Evolutionary conservation across 2,797 vertebrate species (phyloP).

Genomic region (Buphagus erythrorhynchus): DNA sequence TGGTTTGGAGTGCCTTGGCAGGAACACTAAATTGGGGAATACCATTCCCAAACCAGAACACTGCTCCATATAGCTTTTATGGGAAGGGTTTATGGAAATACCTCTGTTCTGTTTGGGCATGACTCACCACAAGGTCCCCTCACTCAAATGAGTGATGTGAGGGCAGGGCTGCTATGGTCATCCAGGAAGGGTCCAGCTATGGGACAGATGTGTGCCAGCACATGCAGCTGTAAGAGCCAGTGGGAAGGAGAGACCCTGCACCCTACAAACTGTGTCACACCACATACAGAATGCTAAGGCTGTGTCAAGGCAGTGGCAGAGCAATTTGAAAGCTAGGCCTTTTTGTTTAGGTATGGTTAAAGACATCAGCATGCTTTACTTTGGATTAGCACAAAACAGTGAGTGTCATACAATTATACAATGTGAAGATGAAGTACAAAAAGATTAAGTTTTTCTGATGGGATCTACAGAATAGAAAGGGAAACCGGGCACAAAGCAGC

Average conservation of each 20-base stretch:
- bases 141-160: not conserved
- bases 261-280: fast-evolving
- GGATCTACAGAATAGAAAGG: not conserved
- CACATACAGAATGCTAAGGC: not conserved
- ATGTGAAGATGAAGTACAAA: not conserved
- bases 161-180: not conserved
- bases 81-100: not conserved
- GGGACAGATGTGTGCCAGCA: not conserved
- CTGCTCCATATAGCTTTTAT: not conserved
- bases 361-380: not conserved
- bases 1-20: not conserved
- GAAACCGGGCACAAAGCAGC: not conserved
- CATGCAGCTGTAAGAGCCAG: not conserved
- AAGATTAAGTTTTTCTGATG: not conserved
- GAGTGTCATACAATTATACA: not conserved
- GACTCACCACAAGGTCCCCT: not conserved
- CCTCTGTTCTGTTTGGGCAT: not conserved
- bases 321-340: no score
- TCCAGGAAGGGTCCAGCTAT: not conserved
- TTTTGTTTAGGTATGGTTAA: not conserved
- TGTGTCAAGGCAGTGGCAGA: not conserved
- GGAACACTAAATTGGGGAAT: not conserved
- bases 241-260: fast-evolving
- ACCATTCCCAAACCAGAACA: not conserved
- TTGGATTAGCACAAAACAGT: not conserved